Evolutionary conservation across 2,797 vertebrate genomes (phyloP).

Genomic region (Onychomys torridus): DNA sequence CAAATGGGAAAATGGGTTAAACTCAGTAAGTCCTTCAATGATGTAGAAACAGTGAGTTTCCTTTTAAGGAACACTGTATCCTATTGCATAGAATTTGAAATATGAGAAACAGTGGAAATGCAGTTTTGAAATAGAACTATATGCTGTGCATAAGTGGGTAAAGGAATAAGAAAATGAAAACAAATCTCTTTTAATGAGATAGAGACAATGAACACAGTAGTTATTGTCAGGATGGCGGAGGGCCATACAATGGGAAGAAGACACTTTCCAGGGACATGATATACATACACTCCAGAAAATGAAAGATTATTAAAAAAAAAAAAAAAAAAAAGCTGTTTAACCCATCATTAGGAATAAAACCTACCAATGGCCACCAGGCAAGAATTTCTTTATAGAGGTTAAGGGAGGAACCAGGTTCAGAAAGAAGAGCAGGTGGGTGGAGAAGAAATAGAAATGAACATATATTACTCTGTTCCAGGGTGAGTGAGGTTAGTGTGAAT

Average conservation of each 20-base stretch:
- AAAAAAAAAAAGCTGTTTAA: neutral
- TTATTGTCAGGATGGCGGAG: neutral
- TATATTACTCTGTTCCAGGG: neutral
- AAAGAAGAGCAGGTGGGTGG: neutral
- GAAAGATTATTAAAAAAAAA: no score
- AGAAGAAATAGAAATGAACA: neutral
- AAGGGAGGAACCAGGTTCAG: neutral
- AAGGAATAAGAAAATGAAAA: neutral
- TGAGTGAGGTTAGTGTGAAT: neutral
- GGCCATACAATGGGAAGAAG: neutral
- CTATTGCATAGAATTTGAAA: neutral
- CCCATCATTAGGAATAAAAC: neutral
- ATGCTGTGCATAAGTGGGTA: neutral
- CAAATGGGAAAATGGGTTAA: neutral
- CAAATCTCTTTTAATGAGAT: neutral
- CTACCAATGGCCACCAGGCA: neutral
- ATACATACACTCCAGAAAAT: neutral
- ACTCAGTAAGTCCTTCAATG: neutral
- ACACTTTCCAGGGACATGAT: neutral
- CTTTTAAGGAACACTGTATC: neutral
- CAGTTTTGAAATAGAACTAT: neutral
- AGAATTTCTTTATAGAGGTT: neutral
- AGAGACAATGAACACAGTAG: neutral
- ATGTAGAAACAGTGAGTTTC: neutral
- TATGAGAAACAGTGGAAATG: neutral